A percentile compares a stretch with the other conserved stretches of the same genome.
Conservation (phyloP, 2,113 vertebrate species). For the Recurvirostra avosetta region DNA sequence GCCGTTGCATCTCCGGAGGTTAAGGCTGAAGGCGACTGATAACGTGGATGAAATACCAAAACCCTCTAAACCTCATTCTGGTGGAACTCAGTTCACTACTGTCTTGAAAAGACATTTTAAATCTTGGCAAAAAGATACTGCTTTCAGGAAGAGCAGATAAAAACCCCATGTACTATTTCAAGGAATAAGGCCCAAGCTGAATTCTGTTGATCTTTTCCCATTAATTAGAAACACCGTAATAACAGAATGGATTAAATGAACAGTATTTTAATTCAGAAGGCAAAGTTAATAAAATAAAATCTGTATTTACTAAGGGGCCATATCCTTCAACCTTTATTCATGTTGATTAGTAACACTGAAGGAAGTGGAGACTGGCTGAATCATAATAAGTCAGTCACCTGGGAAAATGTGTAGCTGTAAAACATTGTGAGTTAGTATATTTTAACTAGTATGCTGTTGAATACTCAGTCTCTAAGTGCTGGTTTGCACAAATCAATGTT, state of each 20-base stretch:
- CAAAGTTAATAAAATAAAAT: background rate
- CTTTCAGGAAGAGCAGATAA: background rate
- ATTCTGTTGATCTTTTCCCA: background rate
- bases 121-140: background rate
- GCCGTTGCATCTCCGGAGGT: background rate
- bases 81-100: background rate
- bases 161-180: background rate
- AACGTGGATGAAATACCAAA: slow-evolving; percentile 61
- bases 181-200: background rate
- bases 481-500: background rate
- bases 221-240: background rate
- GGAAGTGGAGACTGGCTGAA: background rate
- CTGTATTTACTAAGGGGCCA: background rate
- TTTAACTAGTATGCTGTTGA: background rate
- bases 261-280: background rate
- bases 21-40: slow-evolving; percentile 46
- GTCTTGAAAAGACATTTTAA: slow-evolving; percentile 1
- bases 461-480: background rate
- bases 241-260: background rate
- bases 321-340: background rate
- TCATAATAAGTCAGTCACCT: background rate
- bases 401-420: background rate
- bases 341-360: background rate
- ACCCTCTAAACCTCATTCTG: background rate
- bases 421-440: background rate